Percentiles rank a stretch among this genome's conserved stretches.
phyloP scores from a whole-genome alignment of 2,113 vertebrate genomes.

The Albula goreensis region DNA sequence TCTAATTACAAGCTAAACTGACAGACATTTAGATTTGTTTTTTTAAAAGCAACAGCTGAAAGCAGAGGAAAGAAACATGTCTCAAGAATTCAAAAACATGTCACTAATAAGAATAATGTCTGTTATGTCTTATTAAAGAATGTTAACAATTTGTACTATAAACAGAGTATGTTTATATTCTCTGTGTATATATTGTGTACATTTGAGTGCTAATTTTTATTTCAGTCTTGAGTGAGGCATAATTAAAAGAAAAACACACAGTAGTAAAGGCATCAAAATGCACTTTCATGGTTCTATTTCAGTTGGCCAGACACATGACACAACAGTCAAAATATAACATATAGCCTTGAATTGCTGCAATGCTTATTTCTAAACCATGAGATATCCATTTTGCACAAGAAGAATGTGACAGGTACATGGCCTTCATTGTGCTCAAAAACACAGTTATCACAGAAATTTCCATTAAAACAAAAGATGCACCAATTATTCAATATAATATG shows the following conservation, averaged over 20 bases:
- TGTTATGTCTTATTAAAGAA: constrained; percentile 8
- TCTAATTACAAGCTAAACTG: neutral
- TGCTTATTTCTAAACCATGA: too few relatives aligned
- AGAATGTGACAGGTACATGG: too few relatives aligned
- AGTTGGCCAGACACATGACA: too few relatives aligned
- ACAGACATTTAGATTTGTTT: constrained; percentile 4
- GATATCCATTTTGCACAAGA: too few relatives aligned
- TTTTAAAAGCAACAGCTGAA: constrained; percentile 6
- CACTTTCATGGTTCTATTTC: too few relatives aligned
- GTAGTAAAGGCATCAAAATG: neutral
- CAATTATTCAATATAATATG: too few relatives aligned
- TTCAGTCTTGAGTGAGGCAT: neutral
- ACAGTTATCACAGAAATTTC: too few relatives aligned
- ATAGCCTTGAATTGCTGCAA: too few relatives aligned
- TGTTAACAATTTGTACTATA: constrained; percentile 12
- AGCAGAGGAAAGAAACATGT: neutral
- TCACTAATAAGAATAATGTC: neutral
- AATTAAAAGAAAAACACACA: neutral
- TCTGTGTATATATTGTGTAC: neutral
- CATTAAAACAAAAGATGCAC: too few relatives aligned
- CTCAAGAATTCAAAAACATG: neutral
- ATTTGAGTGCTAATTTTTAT: neutral
- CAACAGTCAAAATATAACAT: too few relatives aligned
- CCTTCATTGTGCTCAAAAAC: too few relatives aligned
- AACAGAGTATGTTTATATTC: neutral